Evolutionary conservation across 1,140 invertebrate species (phyloP).

Genomic region (Neelides sp.): DNA sequence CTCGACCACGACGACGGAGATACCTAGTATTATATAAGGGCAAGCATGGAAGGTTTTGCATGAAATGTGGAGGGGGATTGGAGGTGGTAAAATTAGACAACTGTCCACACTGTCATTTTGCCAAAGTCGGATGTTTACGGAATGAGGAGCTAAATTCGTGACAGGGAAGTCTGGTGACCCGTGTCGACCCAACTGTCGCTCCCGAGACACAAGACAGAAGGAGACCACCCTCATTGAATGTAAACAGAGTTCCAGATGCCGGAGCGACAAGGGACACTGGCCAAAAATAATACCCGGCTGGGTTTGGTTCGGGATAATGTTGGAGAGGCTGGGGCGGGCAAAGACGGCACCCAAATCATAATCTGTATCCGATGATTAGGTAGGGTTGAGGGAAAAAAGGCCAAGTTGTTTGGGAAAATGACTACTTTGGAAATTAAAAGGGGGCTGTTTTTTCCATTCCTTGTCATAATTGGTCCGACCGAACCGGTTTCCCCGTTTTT

Average conservation of each 20-base stretch:
- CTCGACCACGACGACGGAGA: too few species aligned
- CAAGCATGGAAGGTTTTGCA: too few species aligned
- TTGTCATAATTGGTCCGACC: constrained; percentile 16
- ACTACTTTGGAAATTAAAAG: constrained; percentile 17
- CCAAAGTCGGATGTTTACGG: background rate
- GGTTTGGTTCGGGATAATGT: background rate
- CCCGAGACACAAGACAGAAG: constrained; percentile 13
- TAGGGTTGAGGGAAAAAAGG: too few species aligned
- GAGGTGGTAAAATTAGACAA: too few species aligned
- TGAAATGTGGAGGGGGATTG: too few species aligned
- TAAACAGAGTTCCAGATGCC: constrained; percentile 7
- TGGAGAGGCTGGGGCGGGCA: background rate
- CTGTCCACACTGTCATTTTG: background rate
- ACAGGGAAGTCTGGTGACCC: constrained; percentile 1
- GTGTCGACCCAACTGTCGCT: background rate
- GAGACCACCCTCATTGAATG: constrained; percentile 18
- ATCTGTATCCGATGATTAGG: too few species aligned
- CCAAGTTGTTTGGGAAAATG: constrained; percentile 10
- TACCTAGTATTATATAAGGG: too few species aligned
- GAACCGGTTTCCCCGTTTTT: background rate
- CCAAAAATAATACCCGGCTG: constrained; percentile 14
- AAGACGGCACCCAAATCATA: background rate
- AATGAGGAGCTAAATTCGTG: background rate
- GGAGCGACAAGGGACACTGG: constrained; percentile 16
- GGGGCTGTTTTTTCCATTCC: constrained; percentile 9